Evolutionary conservation across 2,113 vertebrate genomes (phyloP).

Genomic region (Nannobrachium achirus): DNA sequence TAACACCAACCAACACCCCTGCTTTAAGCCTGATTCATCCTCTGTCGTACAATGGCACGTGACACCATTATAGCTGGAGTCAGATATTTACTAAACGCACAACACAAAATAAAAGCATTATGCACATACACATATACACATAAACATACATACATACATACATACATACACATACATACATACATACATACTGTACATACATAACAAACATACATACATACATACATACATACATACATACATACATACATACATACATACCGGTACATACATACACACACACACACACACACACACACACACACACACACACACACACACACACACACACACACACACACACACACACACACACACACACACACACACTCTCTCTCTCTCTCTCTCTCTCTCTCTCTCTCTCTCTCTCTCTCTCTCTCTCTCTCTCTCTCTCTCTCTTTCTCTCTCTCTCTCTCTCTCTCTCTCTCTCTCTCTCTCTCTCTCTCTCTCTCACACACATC

Average conservation of each 20-base stretch:
- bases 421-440: too few relatives aligned
- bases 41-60: too few relatives aligned
- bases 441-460: too few relatives aligned
- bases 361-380: too few relatives aligned
- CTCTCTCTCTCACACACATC: too few relatives aligned
- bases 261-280: slow-evolving; percentile 40
- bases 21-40: too few relatives aligned
- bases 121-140: slow-evolving; percentile 25
- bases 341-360: slow-evolving; percentile 41
- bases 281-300: not conserved
- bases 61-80: slow-evolving; percentile 11
- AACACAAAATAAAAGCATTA: not conserved
- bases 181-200: not conserved
- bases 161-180: not conserved
- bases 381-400: too few relatives aligned
- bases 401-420: too few relatives aligned
- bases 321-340: slow-evolving; percentile 4
- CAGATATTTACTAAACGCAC: not conserved
- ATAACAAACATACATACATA: not conserved
- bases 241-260: too few relatives aligned
- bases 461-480: too few relatives aligned
- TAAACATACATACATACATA: slow-evolving; percentile 15
- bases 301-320: slow-evolving; percentile 3
- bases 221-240: slow-evolving; percentile 23
- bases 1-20: slow-evolving; percentile 30